phyloP scores from a whole-genome alignment of 1,140 invertebrate genomes.

The Aethina tumida region DNA sequence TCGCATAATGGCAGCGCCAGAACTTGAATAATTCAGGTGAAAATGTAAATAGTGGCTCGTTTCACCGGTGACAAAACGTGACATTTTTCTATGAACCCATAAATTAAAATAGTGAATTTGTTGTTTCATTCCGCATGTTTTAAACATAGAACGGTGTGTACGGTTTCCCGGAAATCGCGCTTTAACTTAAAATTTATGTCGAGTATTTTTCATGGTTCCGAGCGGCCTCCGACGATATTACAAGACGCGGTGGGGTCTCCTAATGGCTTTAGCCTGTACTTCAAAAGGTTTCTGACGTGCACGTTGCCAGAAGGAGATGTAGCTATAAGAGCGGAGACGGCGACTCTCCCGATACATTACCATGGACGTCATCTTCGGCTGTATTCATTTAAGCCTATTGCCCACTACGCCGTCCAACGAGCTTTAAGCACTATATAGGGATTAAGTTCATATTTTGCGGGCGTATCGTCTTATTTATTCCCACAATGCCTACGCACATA shows the following conservation, averaged over 20 bases:
- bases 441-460: constrained; percentile 8
- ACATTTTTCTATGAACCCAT: too few species aligned
- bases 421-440: constrained; percentile 4
- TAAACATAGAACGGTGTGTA: constrained; percentile 14
- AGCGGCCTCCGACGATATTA: constrained; percentile 23
- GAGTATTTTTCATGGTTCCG: constrained; percentile 29
- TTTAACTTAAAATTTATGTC: constrained; percentile 27
- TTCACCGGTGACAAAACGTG: too few species aligned
- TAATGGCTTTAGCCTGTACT: constrained; percentile 30
- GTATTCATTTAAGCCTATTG: constrained; percentile 1
- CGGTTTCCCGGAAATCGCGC: constrained; percentile 27
- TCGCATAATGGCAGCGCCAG: too few species aligned
- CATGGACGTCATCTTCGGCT: too few species aligned
- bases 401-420: constrained; percentile 2
- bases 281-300: constrained; percentile 27
- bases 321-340: constrained; percentile 4
- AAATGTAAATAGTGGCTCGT: too few species aligned
- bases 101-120: too few species aligned
- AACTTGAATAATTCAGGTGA: too few species aligned
- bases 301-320: constrained; percentile 17
- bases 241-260: constrained; percentile 22
- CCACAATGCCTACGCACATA: neutral
- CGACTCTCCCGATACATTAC: too few species aligned
- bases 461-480: constrained; percentile 3
- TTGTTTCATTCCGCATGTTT: too few species aligned